Evolutionary conservation across 1,140 invertebrate genomes (phyloP).

Genomic region (Ctenoplectra terminalis): DNA sequence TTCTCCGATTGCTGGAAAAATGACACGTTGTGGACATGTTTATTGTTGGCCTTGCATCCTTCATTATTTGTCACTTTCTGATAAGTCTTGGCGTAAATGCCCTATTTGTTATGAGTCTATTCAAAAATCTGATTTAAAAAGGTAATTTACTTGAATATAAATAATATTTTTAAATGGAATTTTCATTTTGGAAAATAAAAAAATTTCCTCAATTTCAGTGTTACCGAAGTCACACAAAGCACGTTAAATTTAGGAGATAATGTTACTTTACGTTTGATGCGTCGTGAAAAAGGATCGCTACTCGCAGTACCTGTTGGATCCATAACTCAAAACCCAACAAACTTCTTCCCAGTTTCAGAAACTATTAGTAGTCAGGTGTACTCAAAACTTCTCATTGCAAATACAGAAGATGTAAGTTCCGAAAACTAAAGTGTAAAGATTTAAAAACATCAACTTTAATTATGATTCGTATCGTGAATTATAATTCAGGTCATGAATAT

Average conservation of each 20-base stretch:
- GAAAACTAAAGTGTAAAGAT: not conserved
- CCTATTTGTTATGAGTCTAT: conserved; percentile 94
- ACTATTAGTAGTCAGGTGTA: conserved; percentile 83
- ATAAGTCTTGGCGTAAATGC: conserved; percentile 91
- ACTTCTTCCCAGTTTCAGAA: conserved; percentile 82
- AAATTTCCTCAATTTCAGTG: conserved; percentile 80
- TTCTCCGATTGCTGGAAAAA: conserved; percentile 92
- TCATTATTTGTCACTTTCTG: conserved; percentile 93
- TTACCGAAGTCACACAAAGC: conserved; percentile 84
- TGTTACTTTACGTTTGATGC: conserved; percentile 94
- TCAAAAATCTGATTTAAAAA: conserved; percentile 91
- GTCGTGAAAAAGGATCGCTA: conserved; percentile 90
- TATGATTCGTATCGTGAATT: not conserved
- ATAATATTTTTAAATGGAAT: not conserved
- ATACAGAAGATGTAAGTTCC: conserved; percentile 84
- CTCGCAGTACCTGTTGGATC: conserved; percentile 87
- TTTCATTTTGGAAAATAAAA: not conserved
- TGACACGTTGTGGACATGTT: conserved; percentile 97
- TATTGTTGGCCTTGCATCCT: conserved; percentile 98
- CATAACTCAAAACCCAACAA: conserved; percentile 64
- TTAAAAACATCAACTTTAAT: not conserved
- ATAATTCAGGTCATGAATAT: conserved; percentile 84
- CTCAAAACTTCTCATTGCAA: conserved; percentile 91
- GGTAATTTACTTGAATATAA: conserved; percentile 81
- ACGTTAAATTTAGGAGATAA: conserved; percentile 87